Conservation (phyloP, 1,140 invertebrate species). For the Sesamia nonagrioides region DNA sequence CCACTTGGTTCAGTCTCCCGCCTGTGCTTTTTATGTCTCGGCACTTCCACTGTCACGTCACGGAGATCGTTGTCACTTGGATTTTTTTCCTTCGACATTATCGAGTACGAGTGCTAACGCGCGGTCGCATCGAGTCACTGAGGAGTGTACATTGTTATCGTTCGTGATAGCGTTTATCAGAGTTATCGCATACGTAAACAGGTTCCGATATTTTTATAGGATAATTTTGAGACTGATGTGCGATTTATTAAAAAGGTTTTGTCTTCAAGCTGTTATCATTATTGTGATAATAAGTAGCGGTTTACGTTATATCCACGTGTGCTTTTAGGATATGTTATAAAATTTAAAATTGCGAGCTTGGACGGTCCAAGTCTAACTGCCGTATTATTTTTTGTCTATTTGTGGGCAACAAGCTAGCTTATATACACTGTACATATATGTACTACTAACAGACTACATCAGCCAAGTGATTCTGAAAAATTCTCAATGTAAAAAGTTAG, state of each 20-base stretch:
- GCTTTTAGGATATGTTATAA: background rate
- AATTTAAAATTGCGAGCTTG: too few relatives aligned
- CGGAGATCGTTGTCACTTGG: background rate
- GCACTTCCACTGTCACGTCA: conserved; percentile 17
- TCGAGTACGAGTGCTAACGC: background rate
- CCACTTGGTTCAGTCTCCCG: background rate
- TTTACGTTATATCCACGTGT: background rate
- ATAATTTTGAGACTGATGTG: conserved; percentile 31
- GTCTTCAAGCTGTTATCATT: conserved; percentile 14
- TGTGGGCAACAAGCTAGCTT: too few relatives aligned
- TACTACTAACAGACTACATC: too few relatives aligned
- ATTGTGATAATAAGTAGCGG: background rate
- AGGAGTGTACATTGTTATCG: conserved; percentile 23
- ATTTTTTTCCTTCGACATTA: conserved; percentile 4
- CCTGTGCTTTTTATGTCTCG: background rate
- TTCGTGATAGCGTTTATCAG: conserved; percentile 22
- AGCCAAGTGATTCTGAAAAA: too few relatives aligned
- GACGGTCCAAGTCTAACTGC: too few relatives aligned
- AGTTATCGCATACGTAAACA: conserved; percentile 9
- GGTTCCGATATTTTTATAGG: conserved; percentile 21
- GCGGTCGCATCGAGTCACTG: conserved; percentile 1
- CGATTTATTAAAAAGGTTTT: conserved; percentile 8
- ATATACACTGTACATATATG: too few relatives aligned
- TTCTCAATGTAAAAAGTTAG: too few relatives aligned
- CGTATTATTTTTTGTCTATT: too few relatives aligned